phyloP scores from a whole-genome alignment of 2,888 invertebrate species.

The Apocheima hispidaria region DNA sequence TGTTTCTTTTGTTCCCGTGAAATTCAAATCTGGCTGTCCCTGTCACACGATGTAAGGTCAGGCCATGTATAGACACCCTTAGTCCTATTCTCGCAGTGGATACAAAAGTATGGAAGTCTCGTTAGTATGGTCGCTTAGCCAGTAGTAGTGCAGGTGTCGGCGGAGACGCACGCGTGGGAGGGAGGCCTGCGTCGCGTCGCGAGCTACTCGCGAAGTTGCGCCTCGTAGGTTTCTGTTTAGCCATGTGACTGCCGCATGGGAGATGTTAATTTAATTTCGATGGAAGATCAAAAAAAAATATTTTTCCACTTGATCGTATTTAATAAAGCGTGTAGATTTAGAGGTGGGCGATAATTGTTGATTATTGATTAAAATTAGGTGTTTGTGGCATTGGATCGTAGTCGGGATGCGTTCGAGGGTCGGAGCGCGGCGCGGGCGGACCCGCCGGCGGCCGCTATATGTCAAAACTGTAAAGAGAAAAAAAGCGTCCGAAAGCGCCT shows the following conservation, averaged over 20 bases:
- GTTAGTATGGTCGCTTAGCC: too few relatives aligned
- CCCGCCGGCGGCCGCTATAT: neutral
- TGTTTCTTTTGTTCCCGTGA: too few relatives aligned
- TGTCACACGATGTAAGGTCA: too few relatives aligned
- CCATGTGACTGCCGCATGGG: slow-evolving; percentile 71
- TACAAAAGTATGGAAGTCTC: too few relatives aligned
- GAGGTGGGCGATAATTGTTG: slow-evolving; percentile 84
- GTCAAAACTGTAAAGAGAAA: neutral
- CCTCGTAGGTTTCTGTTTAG: slow-evolving; percentile 73
- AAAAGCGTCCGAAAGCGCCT: slow-evolving; percentile 12
- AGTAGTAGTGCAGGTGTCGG: too few relatives aligned
- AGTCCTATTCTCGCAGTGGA: neutral
- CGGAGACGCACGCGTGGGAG: slow-evolving; percentile 52
- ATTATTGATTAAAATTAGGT: slow-evolving; percentile 85
- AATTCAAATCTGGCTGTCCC: too few relatives aligned
- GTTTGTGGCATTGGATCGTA: slow-evolving; percentile 81
- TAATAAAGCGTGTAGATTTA: slow-evolving; percentile 82
- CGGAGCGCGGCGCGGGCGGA: slow-evolving; percentile 17
- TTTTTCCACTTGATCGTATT: slow-evolving; percentile 85
- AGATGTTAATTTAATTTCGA: slow-evolving; percentile 78
- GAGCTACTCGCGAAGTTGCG: slow-evolving; percentile 60
- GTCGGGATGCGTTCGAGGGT: slow-evolving; percentile 44
- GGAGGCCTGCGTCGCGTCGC: slow-evolving; percentile 46
- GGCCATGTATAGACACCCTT: too few relatives aligned
- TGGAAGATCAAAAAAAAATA: slow-evolving; percentile 82